A percentile compares a stretch with the other conserved stretches of the same genome.
Conservation (phyloP, 1,140 invertebrate species). For the Tribolium madens region DNA sequence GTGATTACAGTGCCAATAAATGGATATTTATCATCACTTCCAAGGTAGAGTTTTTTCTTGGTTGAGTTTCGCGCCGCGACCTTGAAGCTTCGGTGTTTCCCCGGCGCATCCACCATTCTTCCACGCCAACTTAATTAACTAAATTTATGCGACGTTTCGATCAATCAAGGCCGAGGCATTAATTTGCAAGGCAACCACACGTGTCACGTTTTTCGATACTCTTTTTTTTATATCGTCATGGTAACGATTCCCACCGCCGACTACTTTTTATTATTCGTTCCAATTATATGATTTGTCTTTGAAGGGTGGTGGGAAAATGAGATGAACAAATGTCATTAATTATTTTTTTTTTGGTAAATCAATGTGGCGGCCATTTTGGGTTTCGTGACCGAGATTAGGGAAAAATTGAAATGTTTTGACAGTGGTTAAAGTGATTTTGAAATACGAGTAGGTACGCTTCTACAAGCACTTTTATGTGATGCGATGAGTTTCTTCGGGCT, state of each 20-base stretch:
- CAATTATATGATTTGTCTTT: constrained; percentile 7
- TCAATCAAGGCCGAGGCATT: background rate
- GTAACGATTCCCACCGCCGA: background rate
- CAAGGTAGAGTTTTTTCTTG: background rate
- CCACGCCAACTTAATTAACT: background rate
- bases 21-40: background rate
- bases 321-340: constrained; percentile 4
- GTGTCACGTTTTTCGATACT: background rate
- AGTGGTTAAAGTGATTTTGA: background rate
- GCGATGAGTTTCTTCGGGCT: background rate
- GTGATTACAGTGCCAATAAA: constrained; percentile 17
- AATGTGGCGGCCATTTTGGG: constrained; percentile 18
- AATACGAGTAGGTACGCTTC: background rate
- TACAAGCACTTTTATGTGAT: background rate
- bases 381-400: background rate
- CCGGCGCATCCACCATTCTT: constrained; percentile 17
- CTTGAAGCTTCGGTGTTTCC: background rate
- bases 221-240: constrained; percentile 7
- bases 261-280: background rate
- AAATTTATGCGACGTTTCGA: background rate
- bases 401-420: constrained; percentile 20
- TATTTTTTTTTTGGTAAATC: background rate
- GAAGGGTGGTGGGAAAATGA: background rate
- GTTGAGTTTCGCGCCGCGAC: background rate
- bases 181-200: background rate